A percentile compares a stretch with the other conserved stretches of the same genome.
These are phyloP conservation scores for Anodontia alba DNA, from an alignment of 2,888 invertebrate genomes.

Conservation along the genomic window DNA sequence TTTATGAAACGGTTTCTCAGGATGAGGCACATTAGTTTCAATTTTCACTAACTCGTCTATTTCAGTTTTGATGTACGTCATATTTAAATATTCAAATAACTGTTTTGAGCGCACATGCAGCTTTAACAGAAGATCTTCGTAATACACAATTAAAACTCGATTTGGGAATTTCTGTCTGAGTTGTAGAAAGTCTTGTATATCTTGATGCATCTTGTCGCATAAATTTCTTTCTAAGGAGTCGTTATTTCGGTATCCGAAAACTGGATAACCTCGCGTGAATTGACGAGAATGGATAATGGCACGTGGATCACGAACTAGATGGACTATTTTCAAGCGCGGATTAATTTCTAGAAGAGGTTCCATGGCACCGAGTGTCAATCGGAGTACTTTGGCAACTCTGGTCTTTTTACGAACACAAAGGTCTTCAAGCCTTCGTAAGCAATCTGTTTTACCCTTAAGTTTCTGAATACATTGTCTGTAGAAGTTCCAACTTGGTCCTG, in stretches of 20 bases:
- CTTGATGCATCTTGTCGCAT: constrained; percentile 36
- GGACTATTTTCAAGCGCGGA: constrained; percentile 37
- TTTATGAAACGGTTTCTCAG: constrained; percentile 32
- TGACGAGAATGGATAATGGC: constrained; percentile 37
- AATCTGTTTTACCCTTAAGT: background rate
- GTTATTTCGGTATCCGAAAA: constrained; percentile 35
- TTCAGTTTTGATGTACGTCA: constrained; percentile 31
- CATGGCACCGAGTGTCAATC: constrained; percentile 27
- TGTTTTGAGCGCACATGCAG: constrained; percentile 35
- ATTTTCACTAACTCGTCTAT: constrained; percentile 32
- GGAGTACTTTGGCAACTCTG: constrained; percentile 32
- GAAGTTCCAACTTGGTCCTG: background rate
- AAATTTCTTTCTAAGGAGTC: constrained; percentile 31
- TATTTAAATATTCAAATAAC: constrained; percentile 23
- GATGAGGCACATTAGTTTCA: constrained; percentile 40
- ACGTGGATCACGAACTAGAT: constrained; percentile 41
- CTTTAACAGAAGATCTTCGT: constrained; percentile 43
- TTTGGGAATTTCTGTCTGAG: constrained; percentile 28
- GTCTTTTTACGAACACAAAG: constrained; percentile 16
- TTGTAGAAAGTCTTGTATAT: constrained; percentile 18
- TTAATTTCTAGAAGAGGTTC: constrained; percentile 30
- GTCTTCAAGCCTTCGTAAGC: constrained; percentile 21
- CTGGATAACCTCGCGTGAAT: constrained; percentile 33
- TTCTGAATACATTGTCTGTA: background rate
- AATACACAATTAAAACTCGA: constrained; percentile 32